phyloP scores from a whole-genome alignment of 35 echinoderm and acorn worm species.

The Lytechinus variegatus region DNA sequence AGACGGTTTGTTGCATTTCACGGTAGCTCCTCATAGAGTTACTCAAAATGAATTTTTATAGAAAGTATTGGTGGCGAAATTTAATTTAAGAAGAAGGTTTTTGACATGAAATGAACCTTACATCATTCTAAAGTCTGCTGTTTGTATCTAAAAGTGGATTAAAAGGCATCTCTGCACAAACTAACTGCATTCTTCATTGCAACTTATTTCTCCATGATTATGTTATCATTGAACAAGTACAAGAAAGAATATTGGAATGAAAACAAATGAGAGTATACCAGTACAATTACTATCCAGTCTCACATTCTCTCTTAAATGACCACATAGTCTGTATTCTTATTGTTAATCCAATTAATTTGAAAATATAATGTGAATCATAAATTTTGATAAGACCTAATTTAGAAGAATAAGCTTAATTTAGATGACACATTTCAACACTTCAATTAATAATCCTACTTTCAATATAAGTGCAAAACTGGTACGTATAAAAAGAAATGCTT shows the following conservation, averaged over 20 bases:
- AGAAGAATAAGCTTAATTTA: no score
- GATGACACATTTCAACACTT: no score
- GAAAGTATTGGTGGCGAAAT: neutral
- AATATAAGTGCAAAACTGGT: no score
- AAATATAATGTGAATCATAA: no score
- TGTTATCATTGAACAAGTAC: neutral
- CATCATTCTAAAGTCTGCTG: neutral
- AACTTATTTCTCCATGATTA: neutral
- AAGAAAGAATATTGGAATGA: neutral
- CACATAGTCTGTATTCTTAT: no score
- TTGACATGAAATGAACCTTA: neutral
- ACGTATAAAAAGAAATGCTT: no score
- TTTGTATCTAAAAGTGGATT: neutral
- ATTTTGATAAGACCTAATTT: no score
- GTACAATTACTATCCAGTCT: no score
- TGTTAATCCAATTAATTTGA: no score
- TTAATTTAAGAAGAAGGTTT: neutral
- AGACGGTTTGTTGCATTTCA: constrained; percentile 12
- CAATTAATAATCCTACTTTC: no score
- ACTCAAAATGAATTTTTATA: constrained; percentile 23
- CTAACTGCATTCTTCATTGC: neutral
- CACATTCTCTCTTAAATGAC: no score
- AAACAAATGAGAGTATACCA: neutral
- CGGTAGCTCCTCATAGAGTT: neutral
- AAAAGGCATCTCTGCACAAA: neutral